phyloP scores from a whole-genome alignment of 2,113 vertebrate species.

The Megalops atlanticus region DNA sequence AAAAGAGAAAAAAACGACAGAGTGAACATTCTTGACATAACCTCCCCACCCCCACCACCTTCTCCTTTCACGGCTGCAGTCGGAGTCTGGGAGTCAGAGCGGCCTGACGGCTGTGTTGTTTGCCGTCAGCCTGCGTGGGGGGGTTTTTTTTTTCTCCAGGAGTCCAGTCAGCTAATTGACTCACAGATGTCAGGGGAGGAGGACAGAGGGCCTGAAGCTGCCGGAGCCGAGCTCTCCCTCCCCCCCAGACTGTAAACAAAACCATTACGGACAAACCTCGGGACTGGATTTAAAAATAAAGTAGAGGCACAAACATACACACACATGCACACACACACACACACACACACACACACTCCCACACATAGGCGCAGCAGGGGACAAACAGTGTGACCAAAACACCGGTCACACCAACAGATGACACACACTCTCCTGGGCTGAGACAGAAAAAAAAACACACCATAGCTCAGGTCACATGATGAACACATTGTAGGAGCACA shows the following conservation, averaged over 20 bases:
- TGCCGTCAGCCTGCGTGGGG: neutral
- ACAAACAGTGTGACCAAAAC: no score
- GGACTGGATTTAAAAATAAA: neutral
- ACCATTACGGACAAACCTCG: neutral
- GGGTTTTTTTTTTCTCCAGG: constrained; percentile 18
- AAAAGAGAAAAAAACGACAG: no score
- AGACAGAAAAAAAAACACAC: no score
- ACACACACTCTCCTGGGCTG: no score
- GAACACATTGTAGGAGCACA: no score
- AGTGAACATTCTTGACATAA: neutral
- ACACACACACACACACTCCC: constrained; percentile 20
- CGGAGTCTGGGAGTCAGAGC: neutral
- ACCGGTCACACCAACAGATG: no score
- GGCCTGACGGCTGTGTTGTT: no score
- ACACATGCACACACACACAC: constrained; percentile 31
- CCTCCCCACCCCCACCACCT: neutral
- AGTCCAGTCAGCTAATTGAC: constrained; percentile 72
- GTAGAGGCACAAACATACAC: constrained; percentile 40
- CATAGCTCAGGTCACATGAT: no score
- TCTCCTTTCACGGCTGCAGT: neutral
- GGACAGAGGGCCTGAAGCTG: constrained; percentile 40
- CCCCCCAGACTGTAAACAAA: neutral
- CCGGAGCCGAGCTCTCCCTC: constrained; percentile 40
- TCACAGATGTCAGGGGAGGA: constrained; percentile 66
- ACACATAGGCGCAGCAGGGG: no score